Evolutionary conservation across 2,113 vertebrate species (phyloP), one percentile per base, ranked within the genome.

Genomic region (Perca schrenkii): DNA sequence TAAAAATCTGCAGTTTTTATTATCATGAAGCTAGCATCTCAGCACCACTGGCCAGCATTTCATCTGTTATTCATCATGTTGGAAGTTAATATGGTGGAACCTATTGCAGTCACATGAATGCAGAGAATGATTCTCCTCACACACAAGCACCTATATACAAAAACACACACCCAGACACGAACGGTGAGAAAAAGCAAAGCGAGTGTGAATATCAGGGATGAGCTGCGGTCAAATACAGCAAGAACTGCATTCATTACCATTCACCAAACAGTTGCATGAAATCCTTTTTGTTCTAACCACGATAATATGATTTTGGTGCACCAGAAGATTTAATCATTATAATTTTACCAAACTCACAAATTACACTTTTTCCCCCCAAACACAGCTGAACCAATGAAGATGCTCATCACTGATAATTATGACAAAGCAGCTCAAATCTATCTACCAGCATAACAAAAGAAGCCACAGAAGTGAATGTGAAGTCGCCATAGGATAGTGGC

Each of bases 91-190:
- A 52, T 52, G 69, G 19, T 36, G 80, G 77, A 89, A 78, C 76
- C 31, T 76, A 78, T 12, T 74, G 77, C 77, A 60, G 56, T 74
- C 86, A 71, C 65, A 66, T 63, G 56, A 69, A 72, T 13, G 6
- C 57, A 65, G 81, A 66, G 79, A 56, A 85, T 88, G 77, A 81
- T 82, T 83, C 74, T 79, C 36, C 82, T 72, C 77, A 79, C 78
- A 72, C 73, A 79, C 40, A 40, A 56, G 75, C 34, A 15, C 2
- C 0, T 25, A 36, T 14, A n/a, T n/a, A 16, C 56, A 63, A 34
- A 81, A 22, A 46, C 74, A 77, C 46, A 67, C 53, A 80, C 31
- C 3, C 31, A 17, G 3, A 66, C 49, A 73, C 31, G 50, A 25
- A 56, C 2, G 3, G 57, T 36, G 73, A 85, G 71, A 49, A 66